These are phyloP conservation scores for Rana temporaria DNA, from an alignment of 2,113 vertebrate species.

Conservation along the genomic window DNA sequence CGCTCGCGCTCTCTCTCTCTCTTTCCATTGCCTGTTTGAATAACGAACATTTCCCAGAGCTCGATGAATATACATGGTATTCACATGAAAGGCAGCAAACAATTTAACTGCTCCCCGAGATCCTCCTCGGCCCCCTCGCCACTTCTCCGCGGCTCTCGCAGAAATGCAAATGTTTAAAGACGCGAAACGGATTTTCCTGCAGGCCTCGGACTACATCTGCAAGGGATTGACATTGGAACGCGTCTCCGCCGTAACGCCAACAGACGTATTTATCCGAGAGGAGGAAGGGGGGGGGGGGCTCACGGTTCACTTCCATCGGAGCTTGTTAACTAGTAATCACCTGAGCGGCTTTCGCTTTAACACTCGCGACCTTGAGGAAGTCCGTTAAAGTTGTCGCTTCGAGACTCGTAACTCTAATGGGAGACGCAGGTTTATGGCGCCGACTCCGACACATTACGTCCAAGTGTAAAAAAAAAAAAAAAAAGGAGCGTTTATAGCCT, in stretches of 20 bases:
- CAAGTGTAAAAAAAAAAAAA: background rate
- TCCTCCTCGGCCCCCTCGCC: slow-evolving; percentile 27
- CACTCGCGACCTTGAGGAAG: slow-evolving; percentile 45
- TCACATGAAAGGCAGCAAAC: slow-evolving; percentile 51
- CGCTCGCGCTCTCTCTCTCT: background rate
- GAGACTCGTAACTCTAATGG: background rate
- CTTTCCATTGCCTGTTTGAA: slow-evolving; percentile 52
- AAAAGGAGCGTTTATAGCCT: slow-evolving; percentile 39
- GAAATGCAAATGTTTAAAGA: slow-evolving; percentile 54
- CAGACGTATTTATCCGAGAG: slow-evolving; percentile 52
- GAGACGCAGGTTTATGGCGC: slow-evolving; percentile 22
- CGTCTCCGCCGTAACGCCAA: slow-evolving; percentile 21
- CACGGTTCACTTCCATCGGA: slow-evolving; percentile 39
- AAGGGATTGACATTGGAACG: slow-evolving; percentile 32
- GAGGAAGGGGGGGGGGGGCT: no score
- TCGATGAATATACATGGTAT: slow-evolving; percentile 55
- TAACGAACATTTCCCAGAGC: slow-evolving; percentile 56
- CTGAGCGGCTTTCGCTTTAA: slow-evolving; percentile 27
- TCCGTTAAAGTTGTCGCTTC: slow-evolving; percentile 13
- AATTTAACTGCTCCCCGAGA: slow-evolving; percentile 54
- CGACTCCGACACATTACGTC: slow-evolving; percentile 14
- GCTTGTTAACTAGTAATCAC: slow-evolving; percentile 57
- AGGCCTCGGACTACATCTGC: slow-evolving; percentile 26
- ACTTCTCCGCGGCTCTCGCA: slow-evolving; percentile 23
- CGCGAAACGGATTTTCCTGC: slow-evolving; percentile 14